phyloP scores from a whole-genome alignment of 2,113 vertebrate genomes.

The Girardinichthys multiradiatus region DNA sequence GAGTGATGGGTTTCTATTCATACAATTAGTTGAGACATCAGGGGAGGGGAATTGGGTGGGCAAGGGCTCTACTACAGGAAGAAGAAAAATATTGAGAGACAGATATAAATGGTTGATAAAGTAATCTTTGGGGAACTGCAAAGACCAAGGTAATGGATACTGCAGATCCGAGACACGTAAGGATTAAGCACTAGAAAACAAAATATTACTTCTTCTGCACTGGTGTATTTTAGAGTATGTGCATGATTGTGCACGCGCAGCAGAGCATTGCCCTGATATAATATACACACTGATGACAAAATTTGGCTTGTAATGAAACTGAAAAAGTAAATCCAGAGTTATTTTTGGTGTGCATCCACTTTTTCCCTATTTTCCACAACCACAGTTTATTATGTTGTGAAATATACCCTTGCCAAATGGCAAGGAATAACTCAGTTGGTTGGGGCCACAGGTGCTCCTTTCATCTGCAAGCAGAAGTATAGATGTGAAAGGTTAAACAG shows the following conservation, averaged over 20 bases:
- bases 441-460: constrained; percentile 25
- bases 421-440: constrained; percentile 12
- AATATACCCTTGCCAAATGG: constrained; percentile 16
- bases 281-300: constrained; percentile 16
- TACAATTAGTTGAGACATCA: constrained; percentile 51
- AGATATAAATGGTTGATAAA: constrained; percentile 60
- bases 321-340: not conserved
- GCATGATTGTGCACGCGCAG: not conserved
- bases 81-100: constrained; percentile 37
- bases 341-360: not conserved
- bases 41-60: not conserved
- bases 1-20: constrained; percentile 53
- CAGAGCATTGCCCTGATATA: constrained; percentile 2
- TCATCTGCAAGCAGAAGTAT: constrained; percentile 14
- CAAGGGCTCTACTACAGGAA: not conserved
- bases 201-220: constrained; percentile 44
- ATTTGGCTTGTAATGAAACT: constrained; percentile 12
- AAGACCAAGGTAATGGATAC: constrained; percentile 56
- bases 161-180: constrained; percentile 49
- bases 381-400: not conserved
- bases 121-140: constrained; percentile 57
- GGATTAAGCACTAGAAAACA: constrained; percentile 55
- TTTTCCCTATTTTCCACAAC: not conserved
- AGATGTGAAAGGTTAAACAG: constrained; percentile 37
- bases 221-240: not conserved